Conservation (phyloP, 2,888 invertebrate genomes). For the Opisthograptis luteolata region DNA sequence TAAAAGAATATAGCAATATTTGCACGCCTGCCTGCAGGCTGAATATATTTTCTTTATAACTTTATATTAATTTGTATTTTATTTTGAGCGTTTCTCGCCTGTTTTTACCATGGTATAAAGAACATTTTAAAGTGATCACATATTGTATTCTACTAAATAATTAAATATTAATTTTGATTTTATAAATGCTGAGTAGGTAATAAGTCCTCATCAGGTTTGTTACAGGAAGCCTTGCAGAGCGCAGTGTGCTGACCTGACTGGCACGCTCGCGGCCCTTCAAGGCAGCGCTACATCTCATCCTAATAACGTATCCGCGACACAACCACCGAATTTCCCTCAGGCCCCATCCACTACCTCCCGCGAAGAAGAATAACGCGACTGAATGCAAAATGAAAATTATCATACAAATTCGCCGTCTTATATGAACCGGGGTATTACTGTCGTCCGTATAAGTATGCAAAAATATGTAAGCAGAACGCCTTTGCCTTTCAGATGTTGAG, state of each 20-base stretch:
- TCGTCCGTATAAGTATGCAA: slow-evolving; percentile 75
- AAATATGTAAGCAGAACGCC: slow-evolving; percentile 72
- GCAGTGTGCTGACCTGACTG: background rate
- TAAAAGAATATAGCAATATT: too few species aligned
- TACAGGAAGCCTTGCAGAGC: background rate
- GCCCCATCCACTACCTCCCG: slow-evolving; percentile 77
- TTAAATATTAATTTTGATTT: too few species aligned
- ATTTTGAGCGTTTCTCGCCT: too few species aligned
- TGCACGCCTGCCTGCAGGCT: too few species aligned
- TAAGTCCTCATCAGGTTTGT: too few species aligned
- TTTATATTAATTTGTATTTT: too few species aligned
- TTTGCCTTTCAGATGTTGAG: slow-evolving; percentile 65
- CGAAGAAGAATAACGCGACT: slow-evolving; percentile 75
- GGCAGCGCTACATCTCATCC: slow-evolving; percentile 36
- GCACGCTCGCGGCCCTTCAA: slow-evolving; percentile 30
- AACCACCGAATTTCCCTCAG: slow-evolving; percentile 77
- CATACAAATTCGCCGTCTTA: slow-evolving; percentile 81
- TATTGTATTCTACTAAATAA: too few species aligned
- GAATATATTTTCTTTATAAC: too few species aligned
- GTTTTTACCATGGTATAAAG: too few species aligned
- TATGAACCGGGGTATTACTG: slow-evolving; percentile 74
- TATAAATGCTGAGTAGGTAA: too few species aligned
- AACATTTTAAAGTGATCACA: too few species aligned
- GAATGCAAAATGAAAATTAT: slow-evolving; percentile 84
- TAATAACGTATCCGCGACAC: slow-evolving; percentile 63